These are phyloP conservation scores for Pantherophis guttatus DNA, from an alignment of 2,113 vertebrate genomes.

Conservation along the genomic window DNA sequence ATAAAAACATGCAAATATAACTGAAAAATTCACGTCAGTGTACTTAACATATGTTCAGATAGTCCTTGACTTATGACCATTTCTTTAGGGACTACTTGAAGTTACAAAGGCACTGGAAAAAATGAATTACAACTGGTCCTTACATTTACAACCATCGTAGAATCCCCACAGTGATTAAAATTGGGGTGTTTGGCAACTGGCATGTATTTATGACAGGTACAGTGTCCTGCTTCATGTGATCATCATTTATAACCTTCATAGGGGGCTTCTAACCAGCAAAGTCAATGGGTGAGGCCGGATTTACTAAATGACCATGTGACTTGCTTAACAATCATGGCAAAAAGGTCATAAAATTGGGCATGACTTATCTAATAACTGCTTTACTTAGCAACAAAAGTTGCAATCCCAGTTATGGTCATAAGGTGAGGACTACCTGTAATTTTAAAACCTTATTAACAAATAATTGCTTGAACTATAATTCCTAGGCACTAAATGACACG, in stretches of 20 bases:
- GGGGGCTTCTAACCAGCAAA: neutral
- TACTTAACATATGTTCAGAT: constrained; percentile 12
- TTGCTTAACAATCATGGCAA: neutral
- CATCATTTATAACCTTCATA: neutral
- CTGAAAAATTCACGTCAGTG: neutral
- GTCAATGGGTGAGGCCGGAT: neutral
- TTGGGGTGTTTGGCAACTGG: neutral
- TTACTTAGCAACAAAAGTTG: neutral
- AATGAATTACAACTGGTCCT: neutral
- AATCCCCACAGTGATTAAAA: neutral
- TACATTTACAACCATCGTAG: neutral
- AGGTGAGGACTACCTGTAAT: neutral
- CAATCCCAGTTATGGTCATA: neutral
- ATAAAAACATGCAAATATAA: neutral
- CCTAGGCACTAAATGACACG: constrained; percentile 6
- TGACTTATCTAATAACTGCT: neutral
- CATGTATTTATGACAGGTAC: neutral
- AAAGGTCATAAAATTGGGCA: neutral
- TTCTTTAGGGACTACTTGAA: neutral
- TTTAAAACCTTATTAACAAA: constrained; percentile 21
- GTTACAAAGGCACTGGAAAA: neutral
- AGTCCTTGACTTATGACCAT: neutral
- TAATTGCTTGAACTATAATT: constrained; percentile 1
- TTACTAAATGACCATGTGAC: neutral
- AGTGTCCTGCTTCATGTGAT: neutral